Evolutionary conservation across 2,888 invertebrate genomes (phyloP).

Genomic region (Stictocephala bisonia): DNA sequence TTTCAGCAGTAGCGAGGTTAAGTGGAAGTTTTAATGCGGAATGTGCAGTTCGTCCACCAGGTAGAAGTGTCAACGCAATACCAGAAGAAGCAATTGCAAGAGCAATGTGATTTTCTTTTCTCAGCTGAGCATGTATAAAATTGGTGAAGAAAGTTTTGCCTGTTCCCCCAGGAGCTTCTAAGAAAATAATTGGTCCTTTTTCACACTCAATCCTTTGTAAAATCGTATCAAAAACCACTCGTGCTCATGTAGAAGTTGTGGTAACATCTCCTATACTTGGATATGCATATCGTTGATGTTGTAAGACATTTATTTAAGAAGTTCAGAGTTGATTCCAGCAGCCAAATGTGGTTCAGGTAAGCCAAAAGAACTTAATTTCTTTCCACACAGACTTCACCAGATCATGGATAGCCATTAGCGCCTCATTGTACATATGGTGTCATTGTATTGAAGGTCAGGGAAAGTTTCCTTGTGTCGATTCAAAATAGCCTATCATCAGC

Average conservation of each 20-base stretch:
- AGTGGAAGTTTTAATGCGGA: slow-evolving; percentile 9
- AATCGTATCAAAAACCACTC: no score
- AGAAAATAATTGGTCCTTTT: no score
- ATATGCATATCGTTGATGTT: neutral
- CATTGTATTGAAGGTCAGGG: no score
- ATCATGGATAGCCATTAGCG: neutral
- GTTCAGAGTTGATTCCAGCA: neutral
- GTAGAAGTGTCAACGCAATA: neutral
- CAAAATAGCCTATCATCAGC: neutral
- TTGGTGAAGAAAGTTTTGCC: slow-evolving; percentile 13
- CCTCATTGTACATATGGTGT: slow-evolving; percentile 33
- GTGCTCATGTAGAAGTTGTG: no score
- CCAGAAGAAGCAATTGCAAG: slow-evolving; percentile 17
- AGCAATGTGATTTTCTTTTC: neutral
- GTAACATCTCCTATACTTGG: neutral
- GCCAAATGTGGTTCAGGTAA: neutral
- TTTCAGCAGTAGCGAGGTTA: neutral
- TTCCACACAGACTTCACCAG: neutral
- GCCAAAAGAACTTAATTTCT: neutral
- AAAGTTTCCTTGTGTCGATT: neutral
- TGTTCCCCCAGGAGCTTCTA: slow-evolving; percentile 53
- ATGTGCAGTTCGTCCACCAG: no score
- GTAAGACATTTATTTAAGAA: neutral
- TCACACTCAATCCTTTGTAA: neutral
- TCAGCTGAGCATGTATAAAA: neutral